Percentiles rank a stretch among this genome's conserved stretches.
Evolutionary conservation across 2,888 invertebrate species (phyloP).

Genomic region (Trachelus troglodyta): DNA sequence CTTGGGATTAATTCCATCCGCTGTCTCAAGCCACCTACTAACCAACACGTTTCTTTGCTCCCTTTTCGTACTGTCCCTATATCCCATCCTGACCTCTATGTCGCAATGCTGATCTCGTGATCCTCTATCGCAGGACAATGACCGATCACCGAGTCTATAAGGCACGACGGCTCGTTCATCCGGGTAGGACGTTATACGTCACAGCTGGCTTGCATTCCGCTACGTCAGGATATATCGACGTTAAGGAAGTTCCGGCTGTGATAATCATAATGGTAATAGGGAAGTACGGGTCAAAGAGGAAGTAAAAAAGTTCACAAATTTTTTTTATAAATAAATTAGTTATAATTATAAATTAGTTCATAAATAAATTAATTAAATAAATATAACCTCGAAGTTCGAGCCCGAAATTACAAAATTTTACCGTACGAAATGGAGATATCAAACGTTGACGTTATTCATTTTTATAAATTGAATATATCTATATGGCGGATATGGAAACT

Average conservation of each 20-base stretch:
- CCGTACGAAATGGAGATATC: no score
- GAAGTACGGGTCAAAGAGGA: no score
- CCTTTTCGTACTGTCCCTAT: neutral
- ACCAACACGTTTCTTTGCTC: neutral
- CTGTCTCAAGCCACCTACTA: neutral
- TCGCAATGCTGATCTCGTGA: neutral
- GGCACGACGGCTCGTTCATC: neutral
- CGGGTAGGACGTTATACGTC: neutral
- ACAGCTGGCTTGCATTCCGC: neutral
- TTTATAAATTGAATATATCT: no score
- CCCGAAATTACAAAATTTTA: no score
- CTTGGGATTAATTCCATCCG: neutral
- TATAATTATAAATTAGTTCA: no score
- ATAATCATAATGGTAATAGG: no score
- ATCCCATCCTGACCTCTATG: neutral
- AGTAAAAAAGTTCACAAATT: no score
- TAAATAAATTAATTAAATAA: no score
- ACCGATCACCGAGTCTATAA: neutral
- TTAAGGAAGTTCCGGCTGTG: neutral
- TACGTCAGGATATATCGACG: neutral
- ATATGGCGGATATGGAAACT: no score
- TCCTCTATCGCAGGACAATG: neutral
- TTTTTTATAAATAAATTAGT: no score
- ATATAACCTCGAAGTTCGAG: no score
- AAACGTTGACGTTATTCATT: no score